Evolutionary conservation across 30 jellyfish, hydroid and myxozoan genomes (phyloP).

Genomic region (Aurelia sp.): DNA sequence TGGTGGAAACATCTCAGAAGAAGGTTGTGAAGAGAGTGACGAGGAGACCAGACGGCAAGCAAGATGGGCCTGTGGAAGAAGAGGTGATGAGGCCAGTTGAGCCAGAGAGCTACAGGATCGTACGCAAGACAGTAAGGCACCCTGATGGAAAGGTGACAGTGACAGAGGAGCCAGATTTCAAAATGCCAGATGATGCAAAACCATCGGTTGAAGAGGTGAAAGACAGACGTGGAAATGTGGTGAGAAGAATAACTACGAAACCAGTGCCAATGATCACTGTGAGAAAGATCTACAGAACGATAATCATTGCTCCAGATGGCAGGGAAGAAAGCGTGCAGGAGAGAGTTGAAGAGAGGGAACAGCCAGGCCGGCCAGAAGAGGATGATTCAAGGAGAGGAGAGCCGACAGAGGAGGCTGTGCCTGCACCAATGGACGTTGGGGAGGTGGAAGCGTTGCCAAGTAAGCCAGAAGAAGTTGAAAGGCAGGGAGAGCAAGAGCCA

Average conservation of each 20-base stretch:
- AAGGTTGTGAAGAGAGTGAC: constrained; percentile 45
- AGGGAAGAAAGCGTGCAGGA: constrained; percentile 42
- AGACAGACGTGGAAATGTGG: constrained; percentile 57
- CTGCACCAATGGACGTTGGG: not conserved
- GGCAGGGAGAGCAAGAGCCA: constrained; percentile 21
- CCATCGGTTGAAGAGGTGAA: constrained; percentile 39
- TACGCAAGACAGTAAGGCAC: constrained; percentile 57
- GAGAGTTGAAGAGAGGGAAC: constrained; percentile 24
- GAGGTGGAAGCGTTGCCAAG: not conserved
- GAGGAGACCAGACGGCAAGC: constrained; percentile 47
- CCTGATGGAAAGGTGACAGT: constrained; percentile 70
- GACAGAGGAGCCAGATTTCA: constrained; percentile 15
- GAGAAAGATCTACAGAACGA: constrained; percentile 62
- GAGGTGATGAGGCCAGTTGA: constrained; percentile 75
- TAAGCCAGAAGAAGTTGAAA: constrained; percentile 11
- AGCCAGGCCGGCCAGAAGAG: constrained; percentile 8
- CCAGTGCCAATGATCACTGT: constrained; percentile 60
- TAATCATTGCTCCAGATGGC: constrained; percentile 44
- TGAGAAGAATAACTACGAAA: constrained; percentile 55
- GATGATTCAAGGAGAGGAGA: not conserved
- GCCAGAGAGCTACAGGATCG: constrained; percentile 65
- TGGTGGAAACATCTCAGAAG: constrained; percentile 48
- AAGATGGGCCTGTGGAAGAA: constrained; percentile 80
- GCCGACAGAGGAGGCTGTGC: constrained; percentile 16
- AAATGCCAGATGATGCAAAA: constrained; percentile 67